Evolutionary conservation across 2,888 invertebrate species (phyloP), one percentile per base, ranked within the genome.

Genomic region (Rhogogaster chlorosoma): DNA sequence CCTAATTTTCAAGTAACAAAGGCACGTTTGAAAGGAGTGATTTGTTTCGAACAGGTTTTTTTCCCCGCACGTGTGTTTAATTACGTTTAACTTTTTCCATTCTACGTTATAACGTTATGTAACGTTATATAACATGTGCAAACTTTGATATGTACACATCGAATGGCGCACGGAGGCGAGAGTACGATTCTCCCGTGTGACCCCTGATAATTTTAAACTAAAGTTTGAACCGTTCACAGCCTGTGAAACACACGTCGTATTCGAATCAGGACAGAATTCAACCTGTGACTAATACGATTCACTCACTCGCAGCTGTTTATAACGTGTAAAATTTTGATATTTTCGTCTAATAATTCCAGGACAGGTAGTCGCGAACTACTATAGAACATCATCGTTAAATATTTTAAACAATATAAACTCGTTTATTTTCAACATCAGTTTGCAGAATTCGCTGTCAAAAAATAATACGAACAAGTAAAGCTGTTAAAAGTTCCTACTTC

Each of bases 151-250:
- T 38, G 61, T 80, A 80, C 80, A 61, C 80, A 61, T 61, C 22
- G 57, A 38, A 80, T 36, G 36, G 10, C 22, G 36, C 61, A 57
- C 15, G 80, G 61, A 61, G 18, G 61, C 80, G 36, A 36, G 80
- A 61, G 57, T 80, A 38, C 61, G 57, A 80, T 80, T 61, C 36
- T 80, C 80, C 57, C 80, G 57, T 80, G 49, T 80, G 80, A 80
- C 61, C 80, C 80, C 57, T 80, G 57, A 80, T 80, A 80, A 80
- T 80, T 80, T 80, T 38, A 12, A 80, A 80, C 61, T 61, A 38
- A 80, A 80, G 80, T 80, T 80, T 80, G 22, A 61, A 80, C 57
- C 61, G 80, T 61, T 80, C 22, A 22, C 57, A 80, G 80, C 61
- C 38, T 36, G 36, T 36, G 26, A 57, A 80, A 61, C 61, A 80